Conservation (phyloP, 2,888 invertebrate species). For the Ormyrus labotus region DNA sequence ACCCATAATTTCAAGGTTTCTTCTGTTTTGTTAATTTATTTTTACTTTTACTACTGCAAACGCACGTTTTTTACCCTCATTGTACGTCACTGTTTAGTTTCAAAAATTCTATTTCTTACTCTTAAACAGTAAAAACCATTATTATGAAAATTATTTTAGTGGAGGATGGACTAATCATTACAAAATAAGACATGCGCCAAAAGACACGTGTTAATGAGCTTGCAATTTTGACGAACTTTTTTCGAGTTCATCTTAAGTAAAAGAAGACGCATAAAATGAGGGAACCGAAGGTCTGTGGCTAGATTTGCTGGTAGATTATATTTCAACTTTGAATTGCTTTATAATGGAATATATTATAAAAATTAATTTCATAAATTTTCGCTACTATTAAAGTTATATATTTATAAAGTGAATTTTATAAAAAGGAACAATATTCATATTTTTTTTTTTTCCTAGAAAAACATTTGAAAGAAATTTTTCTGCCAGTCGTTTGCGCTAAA, state of each 20-base stretch:
- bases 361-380: conserved; percentile 33
- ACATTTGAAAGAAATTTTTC: conserved; percentile 36
- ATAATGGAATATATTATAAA: conserved; percentile 25
- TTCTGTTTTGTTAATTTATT: conserved; percentile 38
- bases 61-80: conserved; percentile 16
- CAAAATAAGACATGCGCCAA: conserved; percentile 1
- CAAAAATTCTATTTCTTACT: conserved; percentile 19
- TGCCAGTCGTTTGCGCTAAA: conserved; percentile 48
- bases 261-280: conserved; percentile 27
- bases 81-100: conserved; percentile 10
- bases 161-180: conserved; percentile 15
- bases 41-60: conserved; percentile 33
- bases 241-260: conserved; percentile 23
- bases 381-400: conserved; percentile 43
- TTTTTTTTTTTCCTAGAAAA: conserved; percentile 41
- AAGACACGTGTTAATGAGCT: conserved; percentile 32
- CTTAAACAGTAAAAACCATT: conserved; percentile 7
- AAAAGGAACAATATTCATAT: conserved; percentile 24
- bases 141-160: neutral
- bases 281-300: conserved; percentile 22
- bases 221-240: conserved; percentile 31
- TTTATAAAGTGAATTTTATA: conserved; percentile 52
- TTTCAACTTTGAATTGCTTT: conserved; percentile 36
- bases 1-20: neutral
- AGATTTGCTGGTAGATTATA: conserved; percentile 41